Evolutionary conservation across 2,113 vertebrate species (phyloP).

Genomic region (Pedionomus torquatus): DNA sequence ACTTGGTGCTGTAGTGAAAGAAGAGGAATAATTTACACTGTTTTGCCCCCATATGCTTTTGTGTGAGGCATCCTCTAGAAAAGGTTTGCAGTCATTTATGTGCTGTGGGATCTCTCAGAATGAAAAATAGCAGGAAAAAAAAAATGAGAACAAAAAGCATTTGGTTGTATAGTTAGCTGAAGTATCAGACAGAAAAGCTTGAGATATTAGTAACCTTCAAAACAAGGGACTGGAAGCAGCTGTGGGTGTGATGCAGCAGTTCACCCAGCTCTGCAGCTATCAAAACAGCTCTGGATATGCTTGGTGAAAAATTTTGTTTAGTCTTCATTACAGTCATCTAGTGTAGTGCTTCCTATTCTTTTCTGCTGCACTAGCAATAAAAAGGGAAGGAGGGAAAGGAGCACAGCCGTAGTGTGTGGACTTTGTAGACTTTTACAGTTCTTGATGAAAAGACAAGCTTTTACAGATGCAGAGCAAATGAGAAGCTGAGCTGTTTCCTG

Average conservation of each 20-base stretch:
- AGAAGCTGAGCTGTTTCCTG: slow-evolving; percentile 13
- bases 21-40: neutral
- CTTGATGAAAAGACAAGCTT: neutral
- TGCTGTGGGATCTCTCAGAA: neutral
- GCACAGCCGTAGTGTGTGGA: neutral
- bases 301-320: neutral
- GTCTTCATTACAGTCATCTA: neutral
- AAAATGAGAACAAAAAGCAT: neutral
- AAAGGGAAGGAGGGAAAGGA: neutral
- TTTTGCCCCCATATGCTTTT: accelerated
- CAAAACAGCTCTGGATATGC: neutral
- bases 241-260: neutral
- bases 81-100: neutral
- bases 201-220: neutral
- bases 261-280: neutral
- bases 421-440: neutral
- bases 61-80: neutral
- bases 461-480: neutral
- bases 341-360: neutral
- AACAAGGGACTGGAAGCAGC: neutral
- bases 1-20: neutral
- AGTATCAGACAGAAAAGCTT: neutral
- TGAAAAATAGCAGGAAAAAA: neutral
- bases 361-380: neutral
- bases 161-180: neutral